Evolutionary conservation across 2,797 vertebrate genomes (phyloP).

Genomic region (Danionella dracula): DNA sequence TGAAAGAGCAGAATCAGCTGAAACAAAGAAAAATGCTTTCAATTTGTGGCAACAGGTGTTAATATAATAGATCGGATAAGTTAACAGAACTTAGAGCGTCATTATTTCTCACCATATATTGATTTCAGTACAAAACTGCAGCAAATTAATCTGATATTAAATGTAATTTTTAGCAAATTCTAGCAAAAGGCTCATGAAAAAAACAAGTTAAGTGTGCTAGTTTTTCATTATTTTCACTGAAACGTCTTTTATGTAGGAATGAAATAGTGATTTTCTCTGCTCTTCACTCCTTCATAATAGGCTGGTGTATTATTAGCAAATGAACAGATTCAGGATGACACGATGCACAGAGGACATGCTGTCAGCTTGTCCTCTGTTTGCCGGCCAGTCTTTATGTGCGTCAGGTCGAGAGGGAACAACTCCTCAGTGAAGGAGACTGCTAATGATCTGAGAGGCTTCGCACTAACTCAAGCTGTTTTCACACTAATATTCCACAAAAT

Average conservation of each 20-base stretch:
- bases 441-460: conserved; percentile 55
- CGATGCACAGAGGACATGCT: conserved; percentile 44
- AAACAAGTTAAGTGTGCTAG: too few relatives aligned
- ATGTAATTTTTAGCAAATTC: too few relatives aligned
- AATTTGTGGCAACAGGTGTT: too few relatives aligned
- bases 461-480: not conserved
- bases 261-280: conserved; percentile 18
- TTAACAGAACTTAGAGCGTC: too few relatives aligned
- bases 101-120: too few relatives aligned
- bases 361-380: conserved; percentile 54
- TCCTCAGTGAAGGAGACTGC: conserved; percentile 47
- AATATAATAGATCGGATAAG: too few relatives aligned
- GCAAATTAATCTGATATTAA: too few relatives aligned
- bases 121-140: too few relatives aligned
- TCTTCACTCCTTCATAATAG: conserved; percentile 55
- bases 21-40: too few relatives aligned
- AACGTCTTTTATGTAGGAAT: conserved; percentile 17
- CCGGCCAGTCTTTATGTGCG: conserved; percentile 52
- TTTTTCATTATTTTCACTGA: conserved; percentile 7
- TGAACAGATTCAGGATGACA: conserved; percentile 48
- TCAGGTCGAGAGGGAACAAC: conserved; percentile 53
- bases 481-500: too few relatives aligned
- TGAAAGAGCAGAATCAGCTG: too few relatives aligned
- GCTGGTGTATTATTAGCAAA: conserved; percentile 60
- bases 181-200: too few relatives aligned